Evolutionary conservation across 2,888 invertebrate genomes (phyloP).

Genomic region (Omphaloscelis lunosa): DNA sequence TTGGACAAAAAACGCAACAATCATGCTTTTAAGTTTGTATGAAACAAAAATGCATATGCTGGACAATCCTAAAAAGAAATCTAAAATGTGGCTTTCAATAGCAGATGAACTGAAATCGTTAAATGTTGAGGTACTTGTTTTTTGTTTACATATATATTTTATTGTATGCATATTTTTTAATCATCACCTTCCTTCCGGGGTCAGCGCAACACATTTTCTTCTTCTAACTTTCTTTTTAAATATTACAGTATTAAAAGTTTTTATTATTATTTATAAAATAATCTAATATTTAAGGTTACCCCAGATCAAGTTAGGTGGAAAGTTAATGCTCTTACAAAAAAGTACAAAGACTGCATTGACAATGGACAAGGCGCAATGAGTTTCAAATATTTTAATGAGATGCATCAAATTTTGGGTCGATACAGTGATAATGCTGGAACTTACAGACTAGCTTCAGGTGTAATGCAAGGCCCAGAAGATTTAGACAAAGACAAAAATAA

Average conservation of each 20-base stretch:
- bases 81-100: slow-evolving; percentile 83
- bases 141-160: background rate
- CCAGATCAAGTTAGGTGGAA: slow-evolving; percentile 84
- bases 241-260: background rate
- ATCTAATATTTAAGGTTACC: slow-evolving; percentile 73
- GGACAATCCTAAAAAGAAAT: slow-evolving; percentile 84
- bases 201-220: background rate
- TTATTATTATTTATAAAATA: background rate
- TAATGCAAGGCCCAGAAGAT: slow-evolving; percentile 72
- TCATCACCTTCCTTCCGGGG: background rate
- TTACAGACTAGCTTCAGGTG: slow-evolving; percentile 80
- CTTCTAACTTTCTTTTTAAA: background rate
- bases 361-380: slow-evolving; percentile 77
- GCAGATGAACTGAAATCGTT: slow-evolving; percentile 81
- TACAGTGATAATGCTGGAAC: slow-evolving; percentile 75
- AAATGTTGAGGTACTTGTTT: slow-evolving; percentile 71
- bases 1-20: slow-evolving; percentile 82
- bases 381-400: slow-evolving; percentile 84
- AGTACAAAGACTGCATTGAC: slow-evolving; percentile 82
- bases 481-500: slow-evolving; percentile 72
- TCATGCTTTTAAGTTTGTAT: slow-evolving; percentile 80
- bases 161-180: background rate
- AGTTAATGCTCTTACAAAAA: slow-evolving; percentile 83
- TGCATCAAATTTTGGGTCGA: slow-evolving; percentile 82
- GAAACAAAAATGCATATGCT: slow-evolving; percentile 82